Conservation (phyloP, 2,113 vertebrate species). For the Psephotus haematonotus region DNA sequence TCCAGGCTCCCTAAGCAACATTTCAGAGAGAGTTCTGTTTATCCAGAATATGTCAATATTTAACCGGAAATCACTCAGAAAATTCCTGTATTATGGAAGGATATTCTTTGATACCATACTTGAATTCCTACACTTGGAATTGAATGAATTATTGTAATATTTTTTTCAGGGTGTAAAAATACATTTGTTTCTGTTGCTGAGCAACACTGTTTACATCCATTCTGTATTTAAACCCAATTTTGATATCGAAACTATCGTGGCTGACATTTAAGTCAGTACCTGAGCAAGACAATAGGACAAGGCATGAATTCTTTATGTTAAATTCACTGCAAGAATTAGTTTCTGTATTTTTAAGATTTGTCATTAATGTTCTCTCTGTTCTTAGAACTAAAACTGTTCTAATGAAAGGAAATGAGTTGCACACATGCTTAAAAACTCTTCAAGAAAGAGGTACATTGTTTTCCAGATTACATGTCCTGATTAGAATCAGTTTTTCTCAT, state of each 20-base stretch:
- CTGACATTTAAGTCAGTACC: not conserved
- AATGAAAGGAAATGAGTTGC: not conserved
- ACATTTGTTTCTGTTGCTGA: slow-evolving; percentile 11
- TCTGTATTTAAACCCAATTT: not conserved
- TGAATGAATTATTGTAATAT: not conserved
- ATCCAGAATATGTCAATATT: slow-evolving; percentile 18
- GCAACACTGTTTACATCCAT: not conserved
- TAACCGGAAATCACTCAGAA: not conserved
- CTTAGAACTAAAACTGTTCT: not conserved
- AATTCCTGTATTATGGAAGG: not conserved
- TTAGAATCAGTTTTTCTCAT: not conserved
- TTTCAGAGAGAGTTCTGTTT: not conserved
- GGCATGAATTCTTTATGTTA: not conserved
- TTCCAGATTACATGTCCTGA: not conserved
- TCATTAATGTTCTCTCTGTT: not conserved
- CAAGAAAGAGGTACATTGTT: not conserved
- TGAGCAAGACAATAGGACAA: not conserved
- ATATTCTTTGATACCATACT: not conserved
- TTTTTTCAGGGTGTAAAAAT: slow-evolving; percentile 35
- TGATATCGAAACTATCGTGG: not conserved
- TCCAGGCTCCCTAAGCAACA: not conserved
- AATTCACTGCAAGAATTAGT: not conserved
- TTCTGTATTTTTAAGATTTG: not conserved
- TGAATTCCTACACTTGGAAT: not conserved
- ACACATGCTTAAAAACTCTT: not conserved